Percentiles rank a stretch among this genome's conserved stretches.
Conservation (phyloP, 2,113 vertebrate species). For the Lamprotornis superbus region DNA sequence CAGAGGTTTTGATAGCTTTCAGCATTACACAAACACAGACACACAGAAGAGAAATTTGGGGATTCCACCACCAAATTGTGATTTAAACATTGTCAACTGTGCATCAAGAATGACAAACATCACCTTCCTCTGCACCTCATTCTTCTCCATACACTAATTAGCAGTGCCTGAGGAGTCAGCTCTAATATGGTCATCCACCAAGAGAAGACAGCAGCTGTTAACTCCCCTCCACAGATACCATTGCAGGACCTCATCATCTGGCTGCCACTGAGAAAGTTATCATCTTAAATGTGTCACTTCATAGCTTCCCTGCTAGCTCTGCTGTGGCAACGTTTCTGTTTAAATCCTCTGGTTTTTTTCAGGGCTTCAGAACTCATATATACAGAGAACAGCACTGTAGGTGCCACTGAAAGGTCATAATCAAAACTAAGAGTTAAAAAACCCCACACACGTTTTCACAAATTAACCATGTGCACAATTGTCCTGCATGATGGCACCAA, state of each 20-base stretch:
- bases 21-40: background rate
- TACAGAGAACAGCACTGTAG: background rate
- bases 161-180: background rate
- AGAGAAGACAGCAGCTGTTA: constrained; percentile 26
- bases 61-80: background rate
- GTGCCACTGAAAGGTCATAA: background rate
- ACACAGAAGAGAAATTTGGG: background rate
- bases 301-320: background rate
- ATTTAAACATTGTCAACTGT: background rate
- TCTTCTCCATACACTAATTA: background rate
- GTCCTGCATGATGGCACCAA: background rate
- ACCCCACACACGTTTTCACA: background rate
- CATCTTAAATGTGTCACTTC: background rate
- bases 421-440: background rate
- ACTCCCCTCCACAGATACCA: background rate
- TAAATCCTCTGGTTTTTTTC: background rate
- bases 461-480: background rate
- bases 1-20: background rate
- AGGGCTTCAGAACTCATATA: background rate
- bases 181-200: background rate
- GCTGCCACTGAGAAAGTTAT: background rate
- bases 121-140: background rate
- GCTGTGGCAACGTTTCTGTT: background rate
- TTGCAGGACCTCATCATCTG: background rate
- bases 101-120: background rate